Conservation (phyloP, 2,113 vertebrate species). For the Camelus bactrianus region DNA sequence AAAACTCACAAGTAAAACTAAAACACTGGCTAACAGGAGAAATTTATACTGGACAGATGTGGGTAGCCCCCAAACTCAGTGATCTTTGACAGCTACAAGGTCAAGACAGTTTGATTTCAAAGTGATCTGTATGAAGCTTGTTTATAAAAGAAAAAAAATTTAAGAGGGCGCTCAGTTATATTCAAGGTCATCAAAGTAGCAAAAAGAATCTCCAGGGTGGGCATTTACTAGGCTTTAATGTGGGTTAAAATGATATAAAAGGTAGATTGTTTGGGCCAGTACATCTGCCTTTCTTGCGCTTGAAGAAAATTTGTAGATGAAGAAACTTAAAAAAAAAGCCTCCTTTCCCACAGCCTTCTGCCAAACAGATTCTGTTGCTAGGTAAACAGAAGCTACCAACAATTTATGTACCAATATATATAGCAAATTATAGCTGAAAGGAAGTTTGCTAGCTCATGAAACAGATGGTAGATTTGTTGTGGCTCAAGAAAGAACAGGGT, state of each 20-base stretch:
- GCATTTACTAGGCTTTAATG: conserved; percentile 56
- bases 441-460: conserved; percentile 69
- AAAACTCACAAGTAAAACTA: conserved; percentile 7
- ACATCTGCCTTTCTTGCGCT: conserved; percentile 51
- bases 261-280: conserved; percentile 42
- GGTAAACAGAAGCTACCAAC: conserved; percentile 79
- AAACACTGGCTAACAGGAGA: conserved; percentile 14
- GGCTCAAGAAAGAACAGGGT: conserved; percentile 59
- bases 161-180: conserved; percentile 58
- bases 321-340: conserved; percentile 39
- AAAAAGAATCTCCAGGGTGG: conserved; percentile 62
- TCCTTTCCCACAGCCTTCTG: conserved; percentile 73
- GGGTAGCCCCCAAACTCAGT: not conserved
- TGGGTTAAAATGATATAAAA: conserved; percentile 70
- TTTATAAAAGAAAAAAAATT: conserved; percentile 60
- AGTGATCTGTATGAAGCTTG: conserved; percentile 46
- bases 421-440: conserved; percentile 67
- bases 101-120: conserved; percentile 59
- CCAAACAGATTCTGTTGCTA: conserved; percentile 81
- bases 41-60: conserved; percentile 56
- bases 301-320: conserved; percentile 62
- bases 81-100: conserved; percentile 53
- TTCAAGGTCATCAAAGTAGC: conserved; percentile 55
- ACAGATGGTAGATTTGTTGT: conserved; percentile 74
- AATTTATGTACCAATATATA: conserved; percentile 78